Base-by-base conservation (phyloP, 1,140 invertebrate species). In the Drosophila azteca region DNA sequence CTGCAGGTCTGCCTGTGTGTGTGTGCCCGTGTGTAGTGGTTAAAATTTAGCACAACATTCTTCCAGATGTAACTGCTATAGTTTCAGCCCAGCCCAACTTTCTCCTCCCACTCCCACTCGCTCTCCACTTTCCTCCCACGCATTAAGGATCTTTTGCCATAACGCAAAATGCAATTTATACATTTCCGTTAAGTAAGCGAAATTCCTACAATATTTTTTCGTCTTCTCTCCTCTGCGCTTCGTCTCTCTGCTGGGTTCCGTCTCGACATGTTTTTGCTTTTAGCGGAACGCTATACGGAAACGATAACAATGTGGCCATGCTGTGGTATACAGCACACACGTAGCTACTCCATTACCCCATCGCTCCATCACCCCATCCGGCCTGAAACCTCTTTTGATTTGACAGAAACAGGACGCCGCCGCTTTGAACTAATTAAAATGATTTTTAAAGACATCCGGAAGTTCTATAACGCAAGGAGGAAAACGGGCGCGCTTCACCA, bases 141-240 rank as follows among this genome's bases (percentile, higher is more conserved):
- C 83, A 70, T 82, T 82, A 84, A 77, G 67, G 48, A 55, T 48
- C 61, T 53, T 43, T 60, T 35, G 58, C 50, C 52, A 69, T 74
- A 58, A 62, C 74, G 64, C 79, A 76, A 87, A 88, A 88, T 88
- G 79, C 76, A 89, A 87, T 87, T 87, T 87, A 87, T 87, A 87
- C 79, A 87, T 87, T 87, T 87, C 83, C 83, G 83, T 83, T 87
- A 87, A 88, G 83, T 76, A 83, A 69, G 75, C 61, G 67, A 71
- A 70, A 87, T 67, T 67, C 66, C 65, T 43, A 69, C 66, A 41
- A 69, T 69, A 69, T 73, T 80, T 78, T 81, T 87, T 70, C 53
- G 45, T 31, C 9, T 11, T 11, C 31, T 9, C 9, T 35, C 9
- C 31, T 9, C 7, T 31, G 0, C 29, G 1, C 31, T 11, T 35